A percentile compares a stretch with the other conserved stretches of the same genome.
phyloP scores from a whole-genome alignment of 1,140 invertebrate genomes.

The Sinella curviseta region DNA sequence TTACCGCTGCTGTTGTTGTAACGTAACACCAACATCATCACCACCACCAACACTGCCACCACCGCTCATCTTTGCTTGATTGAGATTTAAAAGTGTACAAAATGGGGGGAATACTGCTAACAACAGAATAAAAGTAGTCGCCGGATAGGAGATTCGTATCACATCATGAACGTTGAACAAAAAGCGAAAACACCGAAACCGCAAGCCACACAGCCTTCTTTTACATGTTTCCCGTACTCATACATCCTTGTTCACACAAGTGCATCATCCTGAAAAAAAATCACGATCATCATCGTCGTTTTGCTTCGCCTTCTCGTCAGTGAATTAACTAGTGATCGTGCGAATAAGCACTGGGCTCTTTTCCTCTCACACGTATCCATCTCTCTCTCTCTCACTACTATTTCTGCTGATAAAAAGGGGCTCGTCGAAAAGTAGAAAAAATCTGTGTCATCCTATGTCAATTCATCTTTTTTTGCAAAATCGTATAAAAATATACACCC shows the following conservation, averaged over 20 bases:
- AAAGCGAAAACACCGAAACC: not conserved
- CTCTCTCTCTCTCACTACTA: too few species aligned
- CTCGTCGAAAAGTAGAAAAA: not conserved
- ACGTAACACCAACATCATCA: not conserved
- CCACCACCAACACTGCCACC: not conserved
- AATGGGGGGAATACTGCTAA: not conserved
- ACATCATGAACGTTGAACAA: not conserved
- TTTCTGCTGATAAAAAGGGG: too few species aligned
- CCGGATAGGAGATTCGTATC: not conserved
- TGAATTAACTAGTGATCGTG: too few species aligned
- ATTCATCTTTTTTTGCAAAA: not conserved
- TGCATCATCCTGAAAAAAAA: too few species aligned
- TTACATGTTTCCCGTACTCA: too few species aligned
- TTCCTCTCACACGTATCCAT: too few species aligned
- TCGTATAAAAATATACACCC: too few species aligned
- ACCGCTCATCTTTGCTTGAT: constrained; percentile 12
- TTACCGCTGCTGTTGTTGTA: not conserved
- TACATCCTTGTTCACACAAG: too few species aligned
- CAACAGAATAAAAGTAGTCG: not conserved
- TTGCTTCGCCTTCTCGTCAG: too few species aligned
- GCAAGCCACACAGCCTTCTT: not conserved
- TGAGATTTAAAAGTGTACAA: not conserved
- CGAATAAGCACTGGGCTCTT: too few species aligned
- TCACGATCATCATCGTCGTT: too few species aligned
- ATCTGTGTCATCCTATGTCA: not conserved